These are phyloP conservation scores for Apamea epomidion DNA, from an alignment of 2,888 invertebrate genomes.

Conservation along the genomic window DNA sequence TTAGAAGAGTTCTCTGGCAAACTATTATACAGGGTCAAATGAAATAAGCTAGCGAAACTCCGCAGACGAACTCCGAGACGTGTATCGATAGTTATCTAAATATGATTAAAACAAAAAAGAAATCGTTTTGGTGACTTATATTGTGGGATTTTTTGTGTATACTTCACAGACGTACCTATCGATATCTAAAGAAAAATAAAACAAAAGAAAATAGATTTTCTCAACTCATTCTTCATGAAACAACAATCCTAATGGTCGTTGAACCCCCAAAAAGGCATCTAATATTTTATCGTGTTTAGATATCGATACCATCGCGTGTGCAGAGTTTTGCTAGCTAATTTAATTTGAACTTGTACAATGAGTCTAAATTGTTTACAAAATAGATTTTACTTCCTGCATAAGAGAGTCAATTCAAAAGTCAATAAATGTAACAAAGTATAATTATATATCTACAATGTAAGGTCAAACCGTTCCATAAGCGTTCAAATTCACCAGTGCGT, in stretches of 20 bases:
- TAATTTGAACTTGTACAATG: not conserved
- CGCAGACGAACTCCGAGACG: not conserved
- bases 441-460: not conserved
- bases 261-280: no score
- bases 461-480: not conserved
- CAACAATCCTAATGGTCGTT: no score
- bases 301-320: not conserved
- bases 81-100: no score
- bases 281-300: not conserved
- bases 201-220: no score
- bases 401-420: slow-evolving; percentile 46
- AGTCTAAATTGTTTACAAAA: not conserved
- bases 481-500: not conserved
- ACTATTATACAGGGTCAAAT: not conserved
- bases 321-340: not conserved
- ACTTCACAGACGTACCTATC: no score
- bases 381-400: slow-evolving; percentile 25
- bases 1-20: not conserved
- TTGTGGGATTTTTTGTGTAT: no score
- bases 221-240: no score
- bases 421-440: slow-evolving; percentile 18
- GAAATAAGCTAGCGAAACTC: not conserved
- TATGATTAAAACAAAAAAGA: no score
- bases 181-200: no score
- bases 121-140: no score